Percentiles rank a stretch among this genome's conserved stretches.
phyloP scores from a whole-genome alignment of 2,113 vertebrate genomes.

The Heterochromis multidens region DNA sequence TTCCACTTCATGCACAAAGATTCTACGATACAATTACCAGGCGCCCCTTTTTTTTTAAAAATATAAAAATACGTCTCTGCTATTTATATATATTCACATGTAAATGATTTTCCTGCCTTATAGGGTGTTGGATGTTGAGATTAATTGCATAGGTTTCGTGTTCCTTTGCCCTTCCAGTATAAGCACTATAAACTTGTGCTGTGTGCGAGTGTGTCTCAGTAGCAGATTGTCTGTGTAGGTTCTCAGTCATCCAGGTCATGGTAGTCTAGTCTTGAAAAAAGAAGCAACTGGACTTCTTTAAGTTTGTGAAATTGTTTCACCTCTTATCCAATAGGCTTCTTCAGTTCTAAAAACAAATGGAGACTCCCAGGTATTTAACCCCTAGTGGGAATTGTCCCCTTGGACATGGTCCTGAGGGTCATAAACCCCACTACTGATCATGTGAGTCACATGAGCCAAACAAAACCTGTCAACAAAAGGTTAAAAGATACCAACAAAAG shows the following conservation, averaged over 20 bases:
- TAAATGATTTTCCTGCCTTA: neutral
- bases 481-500: neutral
- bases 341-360: neutral
- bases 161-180: neutral
- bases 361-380: neutral
- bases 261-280: neutral
- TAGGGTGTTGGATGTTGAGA: neutral
- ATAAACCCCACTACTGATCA: neutral
- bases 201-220: neutral
- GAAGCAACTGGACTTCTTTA: neutral
- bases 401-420: too few relatives aligned
- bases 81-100: neutral
- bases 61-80: neutral
- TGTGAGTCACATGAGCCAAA: neutral
- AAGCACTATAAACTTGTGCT: neutral
- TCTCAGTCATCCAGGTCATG: neutral
- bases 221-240: neutral
- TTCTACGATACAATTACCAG: neutral
- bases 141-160: neutral
- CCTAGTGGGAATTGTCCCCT: neutral
- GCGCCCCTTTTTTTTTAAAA: neutral
- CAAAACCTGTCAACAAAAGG: too few relatives aligned
- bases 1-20: too few relatives aligned
- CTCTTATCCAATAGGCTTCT: too few relatives aligned
- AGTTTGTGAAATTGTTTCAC: too few relatives aligned